A percentile compares a stretch with the other conserved stretches of the same genome.
Evolutionary conservation across 2,888 invertebrate species (phyloP).

Genomic region (Diachrysia chrysitis): DNA sequence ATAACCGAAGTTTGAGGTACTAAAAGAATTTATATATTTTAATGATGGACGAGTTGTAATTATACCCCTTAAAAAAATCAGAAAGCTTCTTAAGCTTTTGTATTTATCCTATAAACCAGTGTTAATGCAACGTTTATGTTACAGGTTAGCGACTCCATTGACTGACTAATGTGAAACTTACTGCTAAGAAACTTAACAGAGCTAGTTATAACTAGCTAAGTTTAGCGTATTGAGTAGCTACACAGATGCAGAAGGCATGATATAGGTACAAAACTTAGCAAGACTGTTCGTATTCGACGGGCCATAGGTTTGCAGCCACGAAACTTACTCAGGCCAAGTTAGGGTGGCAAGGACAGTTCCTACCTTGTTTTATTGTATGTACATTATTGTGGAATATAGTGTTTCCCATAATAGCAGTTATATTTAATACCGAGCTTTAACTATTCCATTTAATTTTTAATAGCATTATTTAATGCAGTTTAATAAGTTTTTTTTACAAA

Average conservation of each 20-base stretch:
- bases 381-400: conserved; percentile 9
- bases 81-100: conserved; percentile 13
- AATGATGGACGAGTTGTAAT: conserved; percentile 43
- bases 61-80: conserved; percentile 26
- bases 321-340: conserved; percentile 58
- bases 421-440: neutral
- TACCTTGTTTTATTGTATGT: conserved; percentile 12
- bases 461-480: too few relatives aligned
- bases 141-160: conserved; percentile 12
- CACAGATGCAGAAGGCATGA: conserved; percentile 60
- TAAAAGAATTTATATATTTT: conserved; percentile 50
- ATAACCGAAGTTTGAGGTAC: conserved; percentile 46
- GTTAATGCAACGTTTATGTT: conserved; percentile 17
- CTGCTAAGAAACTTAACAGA: conserved; percentile 36
- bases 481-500: too few relatives aligned
- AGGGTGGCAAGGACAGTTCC: conserved; percentile 17
- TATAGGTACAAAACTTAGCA: conserved; percentile 56
- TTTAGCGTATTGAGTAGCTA: conserved; percentile 47
- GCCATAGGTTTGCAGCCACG: conserved; percentile 47
- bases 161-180: conserved; percentile 34
- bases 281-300: conserved; percentile 41
- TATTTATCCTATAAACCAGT: neutral
- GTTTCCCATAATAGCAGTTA: neutral
- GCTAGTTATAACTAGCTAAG: conserved; percentile 41
- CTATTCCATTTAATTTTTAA: too few relatives aligned